Conservation (phyloP, 2,113 vertebrate genomes). For the Sclerurus mexicanus region DNA sequence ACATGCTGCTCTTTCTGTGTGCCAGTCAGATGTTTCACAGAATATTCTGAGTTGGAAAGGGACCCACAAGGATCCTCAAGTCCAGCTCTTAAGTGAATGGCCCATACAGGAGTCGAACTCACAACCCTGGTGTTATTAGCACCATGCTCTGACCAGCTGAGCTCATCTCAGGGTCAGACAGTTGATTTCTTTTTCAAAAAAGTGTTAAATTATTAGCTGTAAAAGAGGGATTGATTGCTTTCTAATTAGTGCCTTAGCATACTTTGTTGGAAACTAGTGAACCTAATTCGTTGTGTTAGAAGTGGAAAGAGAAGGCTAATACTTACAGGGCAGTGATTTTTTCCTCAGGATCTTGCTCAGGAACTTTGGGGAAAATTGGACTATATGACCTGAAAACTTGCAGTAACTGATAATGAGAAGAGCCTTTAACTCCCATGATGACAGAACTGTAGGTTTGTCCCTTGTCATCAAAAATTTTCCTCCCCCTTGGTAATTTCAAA, state of each 20-base stretch:
- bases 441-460: background rate
- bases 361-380: background rate
- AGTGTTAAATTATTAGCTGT: background rate
- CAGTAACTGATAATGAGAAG: background rate
- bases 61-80: background rate
- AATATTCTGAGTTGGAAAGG: background rate
- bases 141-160: background rate
- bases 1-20: background rate
- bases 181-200: background rate
- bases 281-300: background rate
- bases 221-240: background rate
- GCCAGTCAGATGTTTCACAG: background rate
- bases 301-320: background rate
- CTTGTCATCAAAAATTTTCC: background rate
- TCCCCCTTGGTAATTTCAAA: background rate
- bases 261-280: background rate
- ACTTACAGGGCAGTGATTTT: background rate
- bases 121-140: background rate
- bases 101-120: background rate
- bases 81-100: background rate
- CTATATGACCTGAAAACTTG: background rate
- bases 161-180: background rate
- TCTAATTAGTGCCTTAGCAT: background rate
- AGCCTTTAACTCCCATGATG: background rate
- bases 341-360: background rate